These are phyloP conservation scores for Automeris io DNA, from an alignment of 2,888 invertebrate genomes.

Conservation along the genomic window DNA sequence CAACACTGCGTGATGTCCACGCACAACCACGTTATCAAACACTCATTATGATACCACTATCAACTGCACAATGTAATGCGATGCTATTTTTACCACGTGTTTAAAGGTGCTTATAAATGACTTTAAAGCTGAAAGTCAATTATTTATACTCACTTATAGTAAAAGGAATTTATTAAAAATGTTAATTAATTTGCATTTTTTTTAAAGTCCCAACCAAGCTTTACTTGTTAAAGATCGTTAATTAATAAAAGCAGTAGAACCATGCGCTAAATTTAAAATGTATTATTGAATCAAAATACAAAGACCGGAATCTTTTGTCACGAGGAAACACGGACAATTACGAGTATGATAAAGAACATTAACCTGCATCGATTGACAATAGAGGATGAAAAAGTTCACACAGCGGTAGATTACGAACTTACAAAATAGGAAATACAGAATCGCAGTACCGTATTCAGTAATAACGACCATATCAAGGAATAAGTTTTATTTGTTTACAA, in stretches of 20 bases:
- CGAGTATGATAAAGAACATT: slow-evolving; percentile 24
- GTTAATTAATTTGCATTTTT: too few species aligned
- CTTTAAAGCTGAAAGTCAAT: too few species aligned
- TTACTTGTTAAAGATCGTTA: too few species aligned
- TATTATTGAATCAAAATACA: slow-evolving; percentile 21
- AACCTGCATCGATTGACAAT: slow-evolving; percentile 11
- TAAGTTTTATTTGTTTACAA: too few species aligned
- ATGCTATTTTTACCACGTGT: neutral
- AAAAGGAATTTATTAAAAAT: too few species aligned
- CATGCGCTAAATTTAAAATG: slow-evolving; percentile 28
- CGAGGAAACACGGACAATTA: slow-evolving; percentile 13
- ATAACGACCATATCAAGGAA: too few species aligned
- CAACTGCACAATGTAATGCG: neutral
- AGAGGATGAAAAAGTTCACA: neutral
- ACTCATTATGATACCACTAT: neutral
- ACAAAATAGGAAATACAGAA: too few species aligned
- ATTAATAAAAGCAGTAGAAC: too few species aligned
- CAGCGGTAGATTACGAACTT: neutral
- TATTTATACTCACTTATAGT: too few species aligned
- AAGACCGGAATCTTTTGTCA: slow-evolving; percentile 15
- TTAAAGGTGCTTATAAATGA: neutral
- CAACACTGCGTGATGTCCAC: neutral
- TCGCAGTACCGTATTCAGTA: too few species aligned
- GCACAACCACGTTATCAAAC: neutral
- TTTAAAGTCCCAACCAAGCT: too few species aligned